Conservation (phyloP, 2,113 vertebrate genomes). For the Oceanites oceanicus region DNA sequence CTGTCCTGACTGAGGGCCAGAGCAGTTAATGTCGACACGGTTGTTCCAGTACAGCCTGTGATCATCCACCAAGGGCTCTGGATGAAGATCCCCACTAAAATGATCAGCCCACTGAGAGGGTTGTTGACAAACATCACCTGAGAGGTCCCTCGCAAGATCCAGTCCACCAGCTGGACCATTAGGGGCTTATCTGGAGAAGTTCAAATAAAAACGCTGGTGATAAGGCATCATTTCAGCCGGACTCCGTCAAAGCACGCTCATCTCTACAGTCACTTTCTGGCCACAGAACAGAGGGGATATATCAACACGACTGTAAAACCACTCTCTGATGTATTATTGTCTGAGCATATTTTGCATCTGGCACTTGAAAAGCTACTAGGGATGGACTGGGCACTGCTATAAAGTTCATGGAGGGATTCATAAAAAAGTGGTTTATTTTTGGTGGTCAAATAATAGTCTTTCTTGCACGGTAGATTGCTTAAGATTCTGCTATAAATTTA, state of each 20-base stretch:
- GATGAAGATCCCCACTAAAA: slow-evolving; percentile 86
- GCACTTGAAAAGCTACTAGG: neutral
- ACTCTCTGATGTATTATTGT: neutral
- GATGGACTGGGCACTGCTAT: neutral
- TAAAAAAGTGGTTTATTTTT: neutral
- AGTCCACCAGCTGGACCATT: slow-evolving; percentile 86
- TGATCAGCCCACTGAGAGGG: slow-evolving; percentile 88
- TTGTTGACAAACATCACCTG: slow-evolving; percentile 99
- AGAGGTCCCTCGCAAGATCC: slow-evolving; percentile 89
- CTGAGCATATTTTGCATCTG: neutral
- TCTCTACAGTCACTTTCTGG: neutral
- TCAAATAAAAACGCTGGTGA: neutral
- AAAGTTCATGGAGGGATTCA: neutral
- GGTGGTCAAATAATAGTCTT: neutral
- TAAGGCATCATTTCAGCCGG: neutral
- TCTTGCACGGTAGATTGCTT: neutral
- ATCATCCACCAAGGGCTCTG: slow-evolving; percentile 95
- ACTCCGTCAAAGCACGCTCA: neutral
- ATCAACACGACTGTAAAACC: neutral
- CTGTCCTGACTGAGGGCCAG: slow-evolving; percentile 88
- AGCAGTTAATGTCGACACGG: slow-evolving; percentile 85
- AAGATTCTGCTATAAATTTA: neutral
- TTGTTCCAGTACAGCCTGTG: slow-evolving; percentile 84
- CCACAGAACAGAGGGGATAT: neutral
- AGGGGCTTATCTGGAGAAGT: slow-evolving; percentile 82